Conservation (phyloP, 2,113 vertebrate species). For the Perognathus longimembris region DNA sequence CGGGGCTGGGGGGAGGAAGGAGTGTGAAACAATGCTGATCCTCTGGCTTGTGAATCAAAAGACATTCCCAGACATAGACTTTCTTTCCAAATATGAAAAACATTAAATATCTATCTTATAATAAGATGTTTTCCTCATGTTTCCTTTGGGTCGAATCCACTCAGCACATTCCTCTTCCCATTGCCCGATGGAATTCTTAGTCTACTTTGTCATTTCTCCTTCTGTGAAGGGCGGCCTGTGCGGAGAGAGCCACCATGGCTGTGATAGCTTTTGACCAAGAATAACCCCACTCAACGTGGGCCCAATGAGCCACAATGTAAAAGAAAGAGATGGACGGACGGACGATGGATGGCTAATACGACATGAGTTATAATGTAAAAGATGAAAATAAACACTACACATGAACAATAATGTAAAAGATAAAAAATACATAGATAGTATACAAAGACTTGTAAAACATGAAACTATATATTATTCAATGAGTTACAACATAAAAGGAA, state of each 20-base stretch:
- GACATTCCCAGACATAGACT: conserved; percentile 86
- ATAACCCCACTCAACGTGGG: conserved; percentile 3
- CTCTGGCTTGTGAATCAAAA: conserved; percentile 84
- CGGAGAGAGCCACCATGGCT: conserved; percentile 59
- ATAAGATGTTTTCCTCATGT: conserved; percentile 86
- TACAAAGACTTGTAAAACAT: too few relatives aligned
- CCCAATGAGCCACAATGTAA: conserved; percentile 48
- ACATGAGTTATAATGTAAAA: too few relatives aligned
- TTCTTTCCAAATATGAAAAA: conserved; percentile 87
- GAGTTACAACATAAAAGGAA: conserved; percentile 25
- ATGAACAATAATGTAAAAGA: conserved; percentile 17
- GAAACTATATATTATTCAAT: too few relatives aligned
- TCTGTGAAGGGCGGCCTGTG: conserved; percentile 60
- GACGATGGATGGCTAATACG: too few relatives aligned
- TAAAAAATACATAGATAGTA: conserved; percentile 26
- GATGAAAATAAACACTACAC: too few relatives aligned
- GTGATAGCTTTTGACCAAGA: conserved; percentile 38
- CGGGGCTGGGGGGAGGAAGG: neutral
- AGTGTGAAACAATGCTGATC: conserved; percentile 76
- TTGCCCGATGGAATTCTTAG: conserved; percentile 26
- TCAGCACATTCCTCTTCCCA: conserved; percentile 67
- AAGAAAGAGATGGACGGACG: conserved; percentile 55
- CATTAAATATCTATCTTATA: conserved; percentile 85
- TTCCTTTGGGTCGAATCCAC: conserved; percentile 77
- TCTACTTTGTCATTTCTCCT: conserved; percentile 57